Base-by-base conservation (phyloP, 2,113 vertebrate genomes). In the Cyprinodon tularosa region DNA sequence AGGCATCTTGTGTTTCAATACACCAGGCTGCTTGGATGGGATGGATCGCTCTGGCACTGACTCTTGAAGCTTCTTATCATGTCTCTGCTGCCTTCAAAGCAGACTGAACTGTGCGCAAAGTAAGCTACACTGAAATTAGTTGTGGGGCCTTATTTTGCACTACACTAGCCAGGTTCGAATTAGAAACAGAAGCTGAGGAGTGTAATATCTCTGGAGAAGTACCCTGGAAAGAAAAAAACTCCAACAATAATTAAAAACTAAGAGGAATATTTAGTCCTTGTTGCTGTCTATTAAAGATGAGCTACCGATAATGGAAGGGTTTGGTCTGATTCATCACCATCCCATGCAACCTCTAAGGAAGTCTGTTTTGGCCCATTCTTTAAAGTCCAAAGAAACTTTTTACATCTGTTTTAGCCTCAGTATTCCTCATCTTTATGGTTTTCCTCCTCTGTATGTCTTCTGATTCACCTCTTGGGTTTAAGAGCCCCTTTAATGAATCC, bases 401-500 rank as follows among this genome's bases (percentile, higher is more conserved):
- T 38, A 36, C 13, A 4, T 8, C 38, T 63, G 7, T 42, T 61
- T 2, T 42, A 29, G n/a, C 10, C n/a, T 15, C 13, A 13, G 17
- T 3, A 12, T 57, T 57, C 8, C 13, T 57, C 47, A 45, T 83
- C 39, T 72, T 5, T 73, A 37, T 79, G 38, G 0, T 77, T 62
- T 64, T 66, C 74, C 22, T 59, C 50, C n/a, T 62, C 0, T 59
- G 61, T 57, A 22, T 53, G 1, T 50, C 72, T 36, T 61, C 42
- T 50, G 36, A 42, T 0, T 0, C 59, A 57, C 67, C 61, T 63
- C 61, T 57, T 64, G 9, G 42, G 76, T 71, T 22, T 5, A 76
- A 57, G 62, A 65, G 72, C 66, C 82, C 76, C 22, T 68, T 86
- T 83, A 84, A 71, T 15, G 3, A 63, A 40, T 57, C 73, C 75